Percentiles rank a stretch among this genome's conserved stretches.
Conservation (phyloP, 2,113 vertebrate species). For the Phasianus colchicus region DNA sequence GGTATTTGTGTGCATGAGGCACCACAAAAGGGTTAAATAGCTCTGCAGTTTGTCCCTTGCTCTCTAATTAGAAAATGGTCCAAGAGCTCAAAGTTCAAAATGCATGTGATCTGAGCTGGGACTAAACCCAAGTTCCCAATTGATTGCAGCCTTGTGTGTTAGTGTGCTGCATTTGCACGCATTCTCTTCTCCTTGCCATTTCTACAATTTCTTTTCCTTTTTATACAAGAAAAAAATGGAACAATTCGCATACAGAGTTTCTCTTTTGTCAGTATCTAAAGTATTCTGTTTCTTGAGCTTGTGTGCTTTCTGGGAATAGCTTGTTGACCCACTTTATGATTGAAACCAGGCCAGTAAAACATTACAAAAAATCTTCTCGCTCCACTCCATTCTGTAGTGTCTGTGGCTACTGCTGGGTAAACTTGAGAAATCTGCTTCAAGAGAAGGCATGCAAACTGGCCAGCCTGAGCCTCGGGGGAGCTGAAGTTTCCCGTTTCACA, state of each 20-base stretch:
- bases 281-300: background rate
- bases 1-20: background rate
- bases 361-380: background rate
- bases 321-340: constrained; percentile 6
- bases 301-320: constrained; percentile 15
- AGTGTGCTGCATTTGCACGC: background rate
- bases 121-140: constrained; percentile 38
- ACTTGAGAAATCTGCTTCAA: background rate
- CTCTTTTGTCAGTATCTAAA: background rate
- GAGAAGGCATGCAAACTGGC: background rate
- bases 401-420: background rate
- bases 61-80: constrained; percentile 51
- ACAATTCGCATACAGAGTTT: background rate
- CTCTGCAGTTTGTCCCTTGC: background rate
- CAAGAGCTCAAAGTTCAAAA: constrained; percentile 59
- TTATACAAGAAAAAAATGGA: background rate
- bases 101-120: constrained; percentile 15
- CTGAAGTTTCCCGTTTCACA: background rate
- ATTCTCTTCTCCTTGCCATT: background rate
- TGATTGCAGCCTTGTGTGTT: background rate
- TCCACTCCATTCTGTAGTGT: background rate
- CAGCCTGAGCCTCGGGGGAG: background rate
- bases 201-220: background rate
- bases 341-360: constrained; percentile 35
- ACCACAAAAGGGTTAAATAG: constrained; percentile 34